phyloP scores from a whole-genome alignment of 1,140 invertebrate species.

The Aphelenchoides fujianensis region DNA sequence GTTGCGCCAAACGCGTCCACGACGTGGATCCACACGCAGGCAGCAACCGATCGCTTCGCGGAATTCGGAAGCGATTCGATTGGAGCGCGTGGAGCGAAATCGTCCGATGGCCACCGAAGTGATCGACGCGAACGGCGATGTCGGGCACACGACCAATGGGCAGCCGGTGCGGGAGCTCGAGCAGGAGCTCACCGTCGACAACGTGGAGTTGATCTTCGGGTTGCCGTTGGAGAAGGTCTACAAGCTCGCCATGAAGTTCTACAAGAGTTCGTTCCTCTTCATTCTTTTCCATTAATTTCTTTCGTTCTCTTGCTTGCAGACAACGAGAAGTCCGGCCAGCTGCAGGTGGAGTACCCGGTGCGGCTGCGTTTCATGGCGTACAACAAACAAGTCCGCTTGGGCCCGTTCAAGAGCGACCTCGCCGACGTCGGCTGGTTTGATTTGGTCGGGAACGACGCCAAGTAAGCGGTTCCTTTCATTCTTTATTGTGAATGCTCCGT shows the following conservation, averaged over 20 bases:
- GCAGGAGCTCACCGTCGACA: conserved; percentile 27
- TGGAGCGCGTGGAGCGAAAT: too few species aligned
- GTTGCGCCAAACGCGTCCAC: too few species aligned
- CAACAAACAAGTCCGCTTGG: conserved; percentile 36
- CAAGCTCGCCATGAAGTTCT: conserved; percentile 41
- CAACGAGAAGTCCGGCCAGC: conserved; percentile 36
- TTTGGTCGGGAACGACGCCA: conserved; percentile 49
- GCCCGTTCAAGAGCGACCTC: conserved; percentile 4
- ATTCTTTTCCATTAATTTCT: conserved; percentile 30
- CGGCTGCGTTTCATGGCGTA: conserved; percentile 44
- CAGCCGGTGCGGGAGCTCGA: neutral
- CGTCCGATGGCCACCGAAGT: neutral
- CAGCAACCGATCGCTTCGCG: neutral
- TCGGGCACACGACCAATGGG: neutral
- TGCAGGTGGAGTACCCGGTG: conserved; percentile 43
- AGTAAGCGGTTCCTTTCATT: conserved; percentile 31
- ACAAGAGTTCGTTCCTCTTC: conserved; percentile 28
- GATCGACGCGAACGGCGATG: neutral
- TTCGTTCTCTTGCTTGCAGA: conserved; percentile 36
- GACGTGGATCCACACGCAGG: too few species aligned
- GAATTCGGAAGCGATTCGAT: neutral
- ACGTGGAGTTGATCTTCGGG: conserved; percentile 31
- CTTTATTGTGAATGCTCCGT: too few species aligned
- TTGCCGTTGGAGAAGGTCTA: conserved; percentile 36
- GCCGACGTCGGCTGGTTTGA: conserved; percentile 35